A percentile compares a stretch with the other conserved stretches of the same genome.
phyloP scores from a whole-genome alignment of 2,113 vertebrate species.

The Trematomus loennbergii region DNA sequence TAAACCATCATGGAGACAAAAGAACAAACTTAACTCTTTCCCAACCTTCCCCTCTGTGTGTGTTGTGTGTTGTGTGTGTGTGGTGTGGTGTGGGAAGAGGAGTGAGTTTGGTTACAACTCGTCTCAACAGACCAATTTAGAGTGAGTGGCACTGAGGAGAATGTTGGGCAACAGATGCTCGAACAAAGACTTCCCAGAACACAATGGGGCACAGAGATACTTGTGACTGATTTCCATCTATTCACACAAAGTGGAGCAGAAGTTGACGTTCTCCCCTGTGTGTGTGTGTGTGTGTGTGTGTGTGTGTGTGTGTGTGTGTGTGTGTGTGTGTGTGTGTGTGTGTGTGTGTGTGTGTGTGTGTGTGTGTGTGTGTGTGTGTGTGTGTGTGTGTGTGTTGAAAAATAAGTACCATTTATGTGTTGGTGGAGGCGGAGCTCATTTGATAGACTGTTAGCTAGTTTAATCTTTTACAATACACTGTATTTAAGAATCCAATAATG shows the following conservation, averaged over 20 bases:
- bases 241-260: constrained; percentile 79
- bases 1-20: constrained; percentile 46
- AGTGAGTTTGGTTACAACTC: constrained; percentile 59
- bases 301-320: too few relatives aligned
- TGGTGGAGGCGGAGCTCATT: background rate
- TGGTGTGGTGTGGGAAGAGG: constrained; percentile 53
- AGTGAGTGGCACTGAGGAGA: constrained; percentile 70
- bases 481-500: background rate
- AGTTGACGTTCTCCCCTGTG: constrained; percentile 65
- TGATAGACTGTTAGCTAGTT: background rate
- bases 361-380: constrained; percentile 54
- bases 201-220: constrained; percentile 71
- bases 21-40: too few relatives aligned
- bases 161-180: constrained; percentile 80
- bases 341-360: constrained; percentile 57
- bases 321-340: too few relatives aligned
- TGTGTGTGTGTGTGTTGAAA: background rate
- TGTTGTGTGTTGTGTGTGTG: constrained; percentile 23
- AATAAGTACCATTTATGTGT: background rate
- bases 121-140: constrained; percentile 68
- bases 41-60: constrained; percentile 43
- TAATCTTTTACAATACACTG: background rate
- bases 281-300: too few relatives aligned
- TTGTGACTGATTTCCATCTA: constrained; percentile 77
- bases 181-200: constrained; percentile 69